Base-by-base conservation (phyloP, 1,140 invertebrate species). In the Platyura marginata region DNA sequence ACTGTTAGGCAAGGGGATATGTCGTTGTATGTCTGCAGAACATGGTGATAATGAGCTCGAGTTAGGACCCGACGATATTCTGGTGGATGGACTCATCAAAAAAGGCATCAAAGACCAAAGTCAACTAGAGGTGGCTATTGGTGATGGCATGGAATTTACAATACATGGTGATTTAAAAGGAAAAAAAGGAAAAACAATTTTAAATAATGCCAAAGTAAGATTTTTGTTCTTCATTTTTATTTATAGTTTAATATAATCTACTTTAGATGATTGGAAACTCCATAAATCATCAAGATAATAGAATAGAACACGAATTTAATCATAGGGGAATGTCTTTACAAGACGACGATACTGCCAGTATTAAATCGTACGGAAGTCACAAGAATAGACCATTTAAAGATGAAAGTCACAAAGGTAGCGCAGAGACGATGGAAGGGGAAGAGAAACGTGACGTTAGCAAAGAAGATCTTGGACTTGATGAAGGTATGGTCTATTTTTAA, bases 361-460 rank as follows among this genome's bases (percentile, higher is more conserved):
- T 86, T 65, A 88, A 88, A 66, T 92, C 88, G 34, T 89, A 89
- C 55, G 86, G 86, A 46, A 90, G 86, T 62, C 85, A 90, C 64
- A 88, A 90, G 62, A 81, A 90, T 61, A 74, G 82, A 49, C 79
- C 79, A 41, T 83, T 81, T 57, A 84, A 87, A 66, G 81, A 87
- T 51, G 81, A 85, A 59, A 88, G 83, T 63, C 83, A 89, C 59
- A 87, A 88, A 67, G 81, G 81, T 45, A 85, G 81, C 55, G 72
- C 79, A 51, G 80, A 83, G 55, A 79, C 79, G 42, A 68, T 87
- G 59, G 76, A 85, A 45, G 79, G 79, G 43, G 86, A 91, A 63
- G 84, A 88, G 56, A 92, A 91, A 57, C 81, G 83, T 53, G 87
- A 90, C 53, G 75, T 79, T 35, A 87, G 85, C 51, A 91, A 91